Evolutionary conservation across 1,140 invertebrate genomes (phyloP), one percentile per base, ranked within the genome.

Genomic region (Catajapyx aquilonaris): DNA sequence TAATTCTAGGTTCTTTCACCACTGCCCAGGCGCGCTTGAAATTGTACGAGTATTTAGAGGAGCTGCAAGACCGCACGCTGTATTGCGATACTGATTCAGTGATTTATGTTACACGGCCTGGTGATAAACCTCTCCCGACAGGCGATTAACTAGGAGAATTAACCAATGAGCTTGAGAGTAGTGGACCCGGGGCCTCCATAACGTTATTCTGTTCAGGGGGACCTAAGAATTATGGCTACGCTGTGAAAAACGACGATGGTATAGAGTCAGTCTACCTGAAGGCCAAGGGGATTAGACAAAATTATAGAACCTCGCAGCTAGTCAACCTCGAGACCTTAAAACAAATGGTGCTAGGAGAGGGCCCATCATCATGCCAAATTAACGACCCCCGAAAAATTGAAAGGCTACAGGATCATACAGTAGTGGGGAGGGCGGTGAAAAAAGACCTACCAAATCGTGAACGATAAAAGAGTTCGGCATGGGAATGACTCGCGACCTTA

Each of bases 1-100:
- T 59, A 4, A 41, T 50, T 5, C 41, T 59, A 2, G 55, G 54
- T 4, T 48, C 46, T 0, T 60, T 51, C 34, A 53, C 50, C 2
- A 62, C 59, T 1, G 48, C 53, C 9, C 51, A 54, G 34, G 57
- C 55, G 0, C 37, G 58, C 2, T 36, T 61, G 5, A 49, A 55
- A 41, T 44, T 61, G 2, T 60, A 58, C 35, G 31, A 35, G 13
- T 48, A 51, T 34, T 37, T 61, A 9, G 47, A 57, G 44, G 37
- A 42, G 20, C 33, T 61, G 10, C 46, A 42, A 15, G 25, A 44
- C 1, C 33, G 48, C 20, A 51, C 51, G 2, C 34, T 59, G 2
- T 62, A 62, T 40, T 53, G 44, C 20, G 60, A 61, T 41, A 63
- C 58, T 2, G 59, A 61, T 42, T 44, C 38, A n/a, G 32, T 52